Evolutionary conservation across 2,113 vertebrate genomes (phyloP), one percentile per base, ranked within the genome.

Genomic region (Sardina pilchardus): DNA sequence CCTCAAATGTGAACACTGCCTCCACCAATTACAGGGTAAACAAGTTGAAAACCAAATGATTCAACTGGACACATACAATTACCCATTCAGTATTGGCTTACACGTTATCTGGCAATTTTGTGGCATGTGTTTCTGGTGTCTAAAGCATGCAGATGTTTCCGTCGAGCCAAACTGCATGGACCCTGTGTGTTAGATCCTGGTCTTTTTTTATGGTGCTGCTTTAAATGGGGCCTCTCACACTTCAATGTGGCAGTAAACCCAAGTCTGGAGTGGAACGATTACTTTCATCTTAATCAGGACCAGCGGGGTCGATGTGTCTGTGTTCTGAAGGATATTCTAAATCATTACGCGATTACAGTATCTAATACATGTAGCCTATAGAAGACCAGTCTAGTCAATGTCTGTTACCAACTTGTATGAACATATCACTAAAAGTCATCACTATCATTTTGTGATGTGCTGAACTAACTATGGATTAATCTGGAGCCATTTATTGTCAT

Each of bases 161-260:
- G 0, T 48, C 78, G 21, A 42, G 39, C 30, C 43, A 36, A 81
- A 82, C 82, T 83, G 85, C 53, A 84, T 87, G 21, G 59, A 86
- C 83, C 81, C 45, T 86, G 48, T 81, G 56, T 45, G 84, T 84
- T 59, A 45, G 36, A 43, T 59, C 43, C 56, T 71, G 83, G 83
- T 67, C 12, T 63, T 19, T 21, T 26, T 53, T 36, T 36, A 36
- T 53, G 82, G 10, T 78, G 71, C 30, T 78, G 12, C 14, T 30
- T 78, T 78, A 78, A 78, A 78, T 6, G 71, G 71, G 71, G 71
- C 71, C 71, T 16, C 71, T 78, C 71, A 78, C 71, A 78, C 71
- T 78, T 78, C 71, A 34, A 17, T 14, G 19, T 36, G 30, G 71
- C 71, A 17, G 71, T 78, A 78, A 78, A 78, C 8, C 10, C 63